phyloP scores from a whole-genome alignment of 2,888 invertebrate species.

The Mesoligia furuncula region DNA sequence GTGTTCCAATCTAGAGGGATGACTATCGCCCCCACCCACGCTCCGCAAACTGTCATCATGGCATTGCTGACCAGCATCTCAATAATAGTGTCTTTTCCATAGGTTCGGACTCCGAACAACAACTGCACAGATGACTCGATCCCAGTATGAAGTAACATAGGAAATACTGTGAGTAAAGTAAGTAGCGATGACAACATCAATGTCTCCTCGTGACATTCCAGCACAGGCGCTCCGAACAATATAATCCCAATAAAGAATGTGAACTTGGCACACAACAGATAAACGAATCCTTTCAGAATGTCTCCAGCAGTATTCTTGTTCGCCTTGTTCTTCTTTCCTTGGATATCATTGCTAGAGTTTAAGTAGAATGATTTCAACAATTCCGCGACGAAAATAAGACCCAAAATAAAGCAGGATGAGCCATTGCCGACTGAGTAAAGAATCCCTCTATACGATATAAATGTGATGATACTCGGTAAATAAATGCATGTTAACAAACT shows the following conservation, averaged over 20 bases:
- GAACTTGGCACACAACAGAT: slow-evolving; percentile 84
- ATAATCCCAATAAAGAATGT: slow-evolving; percentile 91
- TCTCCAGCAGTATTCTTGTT: slow-evolving; percentile 86
- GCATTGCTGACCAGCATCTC: slow-evolving; percentile 91
- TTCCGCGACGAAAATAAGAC: slow-evolving; percentile 88
- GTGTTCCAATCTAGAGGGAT: slow-evolving; percentile 98
- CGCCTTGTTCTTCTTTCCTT: slow-evolving; percentile 81
- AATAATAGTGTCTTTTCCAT: slow-evolving; percentile 87
- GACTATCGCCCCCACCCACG: slow-evolving; percentile 96
- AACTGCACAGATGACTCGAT: slow-evolving; percentile 89
- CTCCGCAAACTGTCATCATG: slow-evolving; percentile 92
- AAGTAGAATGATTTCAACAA: slow-evolving; percentile 89
- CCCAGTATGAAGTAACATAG: slow-evolving; percentile 91
- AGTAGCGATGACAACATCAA: slow-evolving; percentile 92
- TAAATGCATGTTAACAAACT: slow-evolving; percentile 92
- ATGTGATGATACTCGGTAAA: slow-evolving; percentile 90
- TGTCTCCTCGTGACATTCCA: slow-evolving; percentile 92
- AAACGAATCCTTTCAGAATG: slow-evolving; percentile 86
- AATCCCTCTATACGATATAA: slow-evolving; percentile 90
- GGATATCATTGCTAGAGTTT: slow-evolving; percentile 77
- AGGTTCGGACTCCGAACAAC: slow-evolving; percentile 88
- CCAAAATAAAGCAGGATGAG: slow-evolving; percentile 84
- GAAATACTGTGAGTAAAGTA: slow-evolving; percentile 91
- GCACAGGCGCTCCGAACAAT: slow-evolving; percentile 92
- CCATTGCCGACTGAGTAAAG: slow-evolving; percentile 91